These are phyloP conservation scores for Druon quercuslanigerum DNA, from an alignment of 1,140 invertebrate species.

Conservation along the genomic window DNA sequence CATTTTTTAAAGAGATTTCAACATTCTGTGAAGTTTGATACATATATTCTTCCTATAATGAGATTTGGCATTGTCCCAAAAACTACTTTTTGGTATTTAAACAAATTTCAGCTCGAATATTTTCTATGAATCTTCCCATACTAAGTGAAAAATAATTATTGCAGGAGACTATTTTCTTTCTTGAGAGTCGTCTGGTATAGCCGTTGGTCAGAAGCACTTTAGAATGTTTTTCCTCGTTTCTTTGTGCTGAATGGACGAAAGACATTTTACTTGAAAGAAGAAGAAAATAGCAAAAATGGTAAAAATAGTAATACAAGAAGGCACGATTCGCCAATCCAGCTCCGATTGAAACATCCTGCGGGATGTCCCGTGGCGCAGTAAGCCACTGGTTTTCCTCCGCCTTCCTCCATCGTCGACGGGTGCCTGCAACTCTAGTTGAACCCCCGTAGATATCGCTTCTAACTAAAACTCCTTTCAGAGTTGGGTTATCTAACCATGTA, in stretches of 20 bases:
- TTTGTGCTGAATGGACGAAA: neutral
- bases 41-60: no score
- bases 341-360: conserved; percentile 24
- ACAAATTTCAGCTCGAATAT: no score
- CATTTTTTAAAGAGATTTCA: no score
- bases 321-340: conserved; percentile 18
- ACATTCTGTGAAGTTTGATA: no score
- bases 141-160: no score
- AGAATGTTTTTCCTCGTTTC: neutral
- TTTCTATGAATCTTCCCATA: no score
- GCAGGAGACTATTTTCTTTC: no score
- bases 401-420: neutral
- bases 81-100: no score
- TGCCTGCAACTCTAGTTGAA: neutral
- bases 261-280: neutral
- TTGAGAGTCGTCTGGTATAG: neutral
- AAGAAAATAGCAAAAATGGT: conserved; percentile 8
- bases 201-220: neutral
- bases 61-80: no score
- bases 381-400: conserved; percentile 8
- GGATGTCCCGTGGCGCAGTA: conserved; percentile 19
- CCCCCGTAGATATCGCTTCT: neutral
- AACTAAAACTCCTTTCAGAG: neutral
- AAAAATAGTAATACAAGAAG: conserved; percentile 23
- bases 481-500: no score